Evolutionary conservation across 2,888 invertebrate species (phyloP).

Genomic region (Calliscelio sp.): DNA sequence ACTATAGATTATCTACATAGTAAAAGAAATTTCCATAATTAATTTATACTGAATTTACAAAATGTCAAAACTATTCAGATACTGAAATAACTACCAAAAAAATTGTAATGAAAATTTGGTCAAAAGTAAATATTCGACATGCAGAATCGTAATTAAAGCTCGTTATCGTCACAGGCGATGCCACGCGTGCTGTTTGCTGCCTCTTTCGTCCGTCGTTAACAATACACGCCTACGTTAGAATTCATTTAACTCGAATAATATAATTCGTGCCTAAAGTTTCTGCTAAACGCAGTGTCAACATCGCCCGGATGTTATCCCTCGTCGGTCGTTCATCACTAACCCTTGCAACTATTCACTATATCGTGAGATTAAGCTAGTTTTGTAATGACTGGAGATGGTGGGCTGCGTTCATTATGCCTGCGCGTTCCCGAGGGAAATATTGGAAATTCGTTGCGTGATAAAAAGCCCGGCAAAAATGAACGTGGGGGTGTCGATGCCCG

Average conservation of each 20-base stretch:
- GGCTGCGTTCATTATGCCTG: conserved; percentile 50
- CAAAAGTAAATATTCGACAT: too few species aligned
- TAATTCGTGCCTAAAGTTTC: conserved; percentile 79
- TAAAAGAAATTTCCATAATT: too few species aligned
- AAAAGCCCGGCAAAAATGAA: conserved; percentile 38
- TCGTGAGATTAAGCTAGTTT: conserved; percentile 69
- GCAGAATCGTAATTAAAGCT: too few species aligned
- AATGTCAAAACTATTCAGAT: too few species aligned
- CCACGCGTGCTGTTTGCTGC: conserved; percentile 56
- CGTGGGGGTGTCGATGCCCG: conserved; percentile 29
- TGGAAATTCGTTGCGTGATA: conserved; percentile 43
- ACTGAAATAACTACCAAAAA: too few species aligned
- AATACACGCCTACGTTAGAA: conserved; percentile 76
- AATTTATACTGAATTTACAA: too few species aligned
- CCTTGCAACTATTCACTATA: conserved; percentile 65
- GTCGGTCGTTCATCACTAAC: conserved; percentile 66
- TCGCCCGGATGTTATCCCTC: conserved; percentile 65
- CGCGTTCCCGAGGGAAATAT: conserved; percentile 57
- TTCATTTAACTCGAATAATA: conserved; percentile 81
- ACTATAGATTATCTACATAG: too few species aligned
- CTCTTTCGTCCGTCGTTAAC: conserved; percentile 69
- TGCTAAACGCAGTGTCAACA: conserved; percentile 78
- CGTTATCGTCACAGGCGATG: too few species aligned
- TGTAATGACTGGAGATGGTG: conserved; percentile 59
- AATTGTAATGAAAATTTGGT: too few species aligned